Conservation (phyloP, 2,113 vertebrate species). For the Picathartes gymnocephalus region DNA sequence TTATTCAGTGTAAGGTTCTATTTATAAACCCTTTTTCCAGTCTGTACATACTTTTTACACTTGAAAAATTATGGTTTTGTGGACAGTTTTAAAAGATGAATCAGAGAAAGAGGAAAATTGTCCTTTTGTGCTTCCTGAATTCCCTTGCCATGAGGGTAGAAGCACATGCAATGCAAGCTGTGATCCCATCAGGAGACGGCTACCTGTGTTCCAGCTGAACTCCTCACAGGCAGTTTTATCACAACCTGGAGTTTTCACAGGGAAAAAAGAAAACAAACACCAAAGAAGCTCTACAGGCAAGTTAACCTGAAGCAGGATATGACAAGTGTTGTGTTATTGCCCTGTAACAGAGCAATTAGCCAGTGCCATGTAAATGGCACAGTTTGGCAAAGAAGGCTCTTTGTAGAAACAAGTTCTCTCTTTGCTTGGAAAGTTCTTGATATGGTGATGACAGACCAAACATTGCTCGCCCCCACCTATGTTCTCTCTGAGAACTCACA, state of each 20-base stretch:
- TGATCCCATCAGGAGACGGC: background rate
- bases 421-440: background rate
- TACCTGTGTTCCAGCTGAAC: constrained; percentile 20
- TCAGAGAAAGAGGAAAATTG: constrained; percentile 37
- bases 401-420: background rate
- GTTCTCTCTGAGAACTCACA: background rate
- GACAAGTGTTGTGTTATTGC: background rate
- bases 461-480: background rate
- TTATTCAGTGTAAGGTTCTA: constrained; percentile 34
- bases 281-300: background rate
- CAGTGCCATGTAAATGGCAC: background rate
- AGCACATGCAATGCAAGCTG: background rate
- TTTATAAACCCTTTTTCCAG: constrained; percentile 52
- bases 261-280: background rate
- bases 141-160: background rate
- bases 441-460: background rate
- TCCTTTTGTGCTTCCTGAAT: constrained; percentile 41
- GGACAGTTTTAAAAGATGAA: constrained; percentile 14
- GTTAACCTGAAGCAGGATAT: background rate
- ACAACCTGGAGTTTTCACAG: constrained; percentile 39
- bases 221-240: constrained; percentile 4
- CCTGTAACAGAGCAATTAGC: background rate
- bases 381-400: background rate
- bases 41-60: constrained; percentile 32
- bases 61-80: constrained; percentile 54